Conservation (phyloP, 1,140 invertebrate species). For the Lepidurus couesii region DNA sequence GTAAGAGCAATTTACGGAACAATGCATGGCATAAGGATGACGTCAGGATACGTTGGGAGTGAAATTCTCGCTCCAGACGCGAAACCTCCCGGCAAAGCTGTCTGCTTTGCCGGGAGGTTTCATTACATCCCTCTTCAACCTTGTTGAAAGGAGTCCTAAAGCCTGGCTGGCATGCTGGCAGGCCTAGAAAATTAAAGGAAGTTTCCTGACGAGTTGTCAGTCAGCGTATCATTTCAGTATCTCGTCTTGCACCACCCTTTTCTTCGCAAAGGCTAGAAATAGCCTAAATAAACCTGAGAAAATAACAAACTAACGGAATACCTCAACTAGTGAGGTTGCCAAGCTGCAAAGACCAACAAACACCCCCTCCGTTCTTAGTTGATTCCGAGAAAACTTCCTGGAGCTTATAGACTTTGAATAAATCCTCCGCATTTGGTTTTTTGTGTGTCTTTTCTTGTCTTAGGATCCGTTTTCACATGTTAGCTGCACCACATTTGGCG, state of each 20-base stretch:
- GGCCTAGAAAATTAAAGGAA: background rate
- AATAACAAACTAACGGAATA: background rate
- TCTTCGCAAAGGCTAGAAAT: background rate
- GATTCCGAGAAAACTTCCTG: background rate
- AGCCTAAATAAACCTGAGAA: slow-evolving; percentile 3
- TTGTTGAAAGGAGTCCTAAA: background rate
- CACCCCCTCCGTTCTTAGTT: background rate
- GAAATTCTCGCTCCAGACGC: background rate
- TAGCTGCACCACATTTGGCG: slow-evolving; percentile 11
- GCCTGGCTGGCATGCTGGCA: background rate
- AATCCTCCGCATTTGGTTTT: background rate
- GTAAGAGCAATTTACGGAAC: background rate
- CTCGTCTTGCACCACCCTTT: background rate
- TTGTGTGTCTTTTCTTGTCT: background rate
- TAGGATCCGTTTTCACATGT: slow-evolving; percentile 24
- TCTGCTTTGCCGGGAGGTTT: background rate
- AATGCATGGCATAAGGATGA: background rate
- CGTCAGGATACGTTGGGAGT: background rate
- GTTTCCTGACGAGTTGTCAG: slow-evolving; percentile 5
- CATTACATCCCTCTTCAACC: background rate
- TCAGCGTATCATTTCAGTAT: background rate
- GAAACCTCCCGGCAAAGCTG: background rate
- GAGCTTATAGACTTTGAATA: background rate
- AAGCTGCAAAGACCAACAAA: background rate
- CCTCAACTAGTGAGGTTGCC: background rate